Percentiles rank a stretch among this genome's conserved stretches.
phyloP scores from a whole-genome alignment of 2,888 invertebrate species.

The Allolobophora icterica region DNA sequence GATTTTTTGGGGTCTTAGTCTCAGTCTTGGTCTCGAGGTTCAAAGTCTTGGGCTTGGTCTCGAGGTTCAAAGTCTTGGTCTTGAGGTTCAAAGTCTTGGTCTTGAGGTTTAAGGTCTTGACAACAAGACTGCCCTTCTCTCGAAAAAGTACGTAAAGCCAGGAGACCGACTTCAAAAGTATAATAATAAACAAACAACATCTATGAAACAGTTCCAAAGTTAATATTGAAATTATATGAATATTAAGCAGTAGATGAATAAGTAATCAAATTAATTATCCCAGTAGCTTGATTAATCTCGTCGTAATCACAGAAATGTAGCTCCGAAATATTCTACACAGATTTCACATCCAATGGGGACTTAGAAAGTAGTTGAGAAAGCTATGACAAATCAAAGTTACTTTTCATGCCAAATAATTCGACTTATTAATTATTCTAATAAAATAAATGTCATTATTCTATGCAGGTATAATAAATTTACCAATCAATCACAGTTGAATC shows the following conservation, averaged over 20 bases:
- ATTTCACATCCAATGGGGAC: constrained; percentile 1
- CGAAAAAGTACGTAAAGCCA: not conserved
- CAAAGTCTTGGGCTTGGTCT: no score
- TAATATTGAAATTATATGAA: not conserved
- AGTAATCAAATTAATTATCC: not conserved
- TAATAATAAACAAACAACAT: constrained; percentile 8
- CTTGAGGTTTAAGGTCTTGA: no score
- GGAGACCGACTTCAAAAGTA: not conserved
- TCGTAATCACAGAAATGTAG: constrained; percentile 13
- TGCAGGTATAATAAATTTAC: constrained; percentile 17
- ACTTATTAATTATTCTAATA: not conserved
- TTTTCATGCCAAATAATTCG: not conserved
- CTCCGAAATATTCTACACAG: not conserved
- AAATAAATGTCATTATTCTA: not conserved
- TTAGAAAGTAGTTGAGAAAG: not conserved
- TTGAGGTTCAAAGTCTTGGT: no score
- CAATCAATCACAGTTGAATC: constrained; percentile 17
- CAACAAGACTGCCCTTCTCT: not conserved
- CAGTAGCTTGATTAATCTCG: constrained; percentile 11
- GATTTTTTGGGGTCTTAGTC: no score
- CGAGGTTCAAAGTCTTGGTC: no score
- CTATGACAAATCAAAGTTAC: not conserved
- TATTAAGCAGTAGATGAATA: not conserved
- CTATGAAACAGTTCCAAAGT: not conserved
- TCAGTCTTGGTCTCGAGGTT: no score